Percentiles rank a stretch among this genome's conserved stretches.
phyloP scores from a whole-genome alignment of 2,888 invertebrate species.

The Pantelozetes paolii region DNA sequence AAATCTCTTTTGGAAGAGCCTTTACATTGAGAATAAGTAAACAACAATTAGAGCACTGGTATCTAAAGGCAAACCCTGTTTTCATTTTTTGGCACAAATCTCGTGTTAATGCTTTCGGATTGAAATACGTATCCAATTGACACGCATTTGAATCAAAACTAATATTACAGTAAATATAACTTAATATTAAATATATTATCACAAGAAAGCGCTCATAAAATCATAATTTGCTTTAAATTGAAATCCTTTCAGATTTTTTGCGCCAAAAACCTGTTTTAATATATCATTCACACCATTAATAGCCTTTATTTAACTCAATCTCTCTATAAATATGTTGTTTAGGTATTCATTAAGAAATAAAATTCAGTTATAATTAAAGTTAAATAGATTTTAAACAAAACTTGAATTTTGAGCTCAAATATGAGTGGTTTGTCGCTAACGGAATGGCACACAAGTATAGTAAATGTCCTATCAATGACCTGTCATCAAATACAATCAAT shows the following conservation, averaged over 20 bases:
- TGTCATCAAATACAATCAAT: background rate
- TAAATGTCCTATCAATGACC: too few relatives aligned
- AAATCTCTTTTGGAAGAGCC: conserved; percentile 17
- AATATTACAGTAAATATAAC: background rate
- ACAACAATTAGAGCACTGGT: background rate
- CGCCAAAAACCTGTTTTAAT: conserved; percentile 10
- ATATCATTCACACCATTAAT: background rate
- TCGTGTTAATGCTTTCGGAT: conserved; percentile 20
- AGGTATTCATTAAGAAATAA: background rate
- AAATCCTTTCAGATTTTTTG: background rate
- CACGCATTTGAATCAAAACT: background rate
- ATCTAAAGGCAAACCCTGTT: conserved; percentile 16
- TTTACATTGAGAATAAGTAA: conserved; percentile 20
- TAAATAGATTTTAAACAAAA: conserved; percentile 12
- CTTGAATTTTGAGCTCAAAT: background rate
- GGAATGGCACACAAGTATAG: background rate
- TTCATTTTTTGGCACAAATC: conserved; percentile 19
- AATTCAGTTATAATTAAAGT: background rate
- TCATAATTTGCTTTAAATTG: background rate
- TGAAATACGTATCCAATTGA: background rate
- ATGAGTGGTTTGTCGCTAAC: background rate
- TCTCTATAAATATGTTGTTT: conserved; percentile 9
- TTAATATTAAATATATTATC: background rate
- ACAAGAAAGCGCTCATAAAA: conserved; percentile 17
- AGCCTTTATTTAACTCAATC: conserved; percentile 12